phyloP scores from a whole-genome alignment of 35 echinoderm and acorn worm species.

The Ophiothrix spiculata region DNA sequence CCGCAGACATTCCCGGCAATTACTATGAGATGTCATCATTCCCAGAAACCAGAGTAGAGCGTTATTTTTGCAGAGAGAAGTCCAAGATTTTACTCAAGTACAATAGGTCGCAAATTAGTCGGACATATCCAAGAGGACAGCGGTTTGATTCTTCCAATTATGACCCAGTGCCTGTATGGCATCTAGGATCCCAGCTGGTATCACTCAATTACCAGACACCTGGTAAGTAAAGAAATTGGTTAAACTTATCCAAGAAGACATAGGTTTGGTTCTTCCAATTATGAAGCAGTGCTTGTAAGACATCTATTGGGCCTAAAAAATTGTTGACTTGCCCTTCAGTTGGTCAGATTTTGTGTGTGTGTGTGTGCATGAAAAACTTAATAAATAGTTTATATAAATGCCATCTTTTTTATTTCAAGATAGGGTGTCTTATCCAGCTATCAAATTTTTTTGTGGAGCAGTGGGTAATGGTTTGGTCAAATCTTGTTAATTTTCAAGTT shows the following conservation, averaged over 20 bases:
- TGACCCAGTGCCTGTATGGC: constrained; percentile 88
- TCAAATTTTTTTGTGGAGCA: no score
- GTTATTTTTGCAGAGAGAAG: constrained; percentile 56
- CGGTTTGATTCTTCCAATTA: constrained; percentile 98
- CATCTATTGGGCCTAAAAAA: no score
- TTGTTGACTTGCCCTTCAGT: no score
- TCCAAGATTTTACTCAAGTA: constrained; percentile 64
- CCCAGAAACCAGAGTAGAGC: constrained; percentile 91
- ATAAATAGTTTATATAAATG: no score
- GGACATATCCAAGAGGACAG: constrained; percentile 94
- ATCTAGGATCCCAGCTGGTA: constrained; percentile 91
- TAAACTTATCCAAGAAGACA: constrained; percentile 86
- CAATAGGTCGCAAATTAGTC: constrained; percentile 78
- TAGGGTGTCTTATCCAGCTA: no score
- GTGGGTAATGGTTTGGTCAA: no score
- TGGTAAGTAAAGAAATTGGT: constrained; percentile 45
- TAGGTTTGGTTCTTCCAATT: constrained; percentile 90
- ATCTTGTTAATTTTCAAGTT: no score
- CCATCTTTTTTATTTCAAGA: no score
- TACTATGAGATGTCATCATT: constrained; percentile 99
- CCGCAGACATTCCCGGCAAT: constrained; percentile 71
- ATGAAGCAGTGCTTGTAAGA: constrained; percentile 82
- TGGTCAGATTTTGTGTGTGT: no score
- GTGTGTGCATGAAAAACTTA: no score
- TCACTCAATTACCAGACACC: constrained; percentile 98